phyloP scores from a whole-genome alignment of 2,113 vertebrate species.

The Lepisosteus oculatus region DNA sequence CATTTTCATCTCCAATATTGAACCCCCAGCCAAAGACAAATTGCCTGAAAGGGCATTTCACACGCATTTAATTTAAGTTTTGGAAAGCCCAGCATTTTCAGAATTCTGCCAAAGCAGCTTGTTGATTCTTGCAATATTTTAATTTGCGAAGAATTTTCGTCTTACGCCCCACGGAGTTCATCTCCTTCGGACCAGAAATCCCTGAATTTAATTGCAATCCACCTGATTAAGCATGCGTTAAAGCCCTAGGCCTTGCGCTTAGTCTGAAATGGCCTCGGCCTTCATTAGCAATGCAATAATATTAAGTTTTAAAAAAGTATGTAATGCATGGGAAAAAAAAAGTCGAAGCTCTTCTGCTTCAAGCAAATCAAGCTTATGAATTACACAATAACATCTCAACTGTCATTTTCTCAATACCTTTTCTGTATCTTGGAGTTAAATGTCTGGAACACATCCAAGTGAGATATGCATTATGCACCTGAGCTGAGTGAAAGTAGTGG shows the following conservation, averaged over 20 bases:
- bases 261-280: neutral
- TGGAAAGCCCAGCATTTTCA: conserved; percentile 32
- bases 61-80: conserved; percentile 23
- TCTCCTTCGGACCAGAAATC: conserved; percentile 22
- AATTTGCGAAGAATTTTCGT: conserved; percentile 34
- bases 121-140: conserved; percentile 34
- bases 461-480: too few relatives aligned
- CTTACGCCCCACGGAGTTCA: too few relatives aligned
- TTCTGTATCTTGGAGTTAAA: too few relatives aligned
- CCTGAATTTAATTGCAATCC: conserved; percentile 34
- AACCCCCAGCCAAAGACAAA: too few relatives aligned
- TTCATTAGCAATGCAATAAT: neutral
- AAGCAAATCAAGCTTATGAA: too few relatives aligned
- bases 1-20: too few relatives aligned
- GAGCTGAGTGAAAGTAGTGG: too few relatives aligned
- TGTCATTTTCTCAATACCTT: too few relatives aligned
- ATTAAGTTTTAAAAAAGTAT: neutral
- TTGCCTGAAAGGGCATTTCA: conserved; percentile 3
- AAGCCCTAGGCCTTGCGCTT: conserved; percentile 25
- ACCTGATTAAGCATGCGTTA: conserved; percentile 21
- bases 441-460: too few relatives aligned
- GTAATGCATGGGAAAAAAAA: too few relatives aligned
- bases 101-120: conserved; percentile 24
- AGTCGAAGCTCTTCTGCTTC: too few relatives aligned
- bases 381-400: too few relatives aligned